Evolutionary conservation across 2,888 invertebrate genomes (phyloP).

Genomic region (Aquatica leii): DNA sequence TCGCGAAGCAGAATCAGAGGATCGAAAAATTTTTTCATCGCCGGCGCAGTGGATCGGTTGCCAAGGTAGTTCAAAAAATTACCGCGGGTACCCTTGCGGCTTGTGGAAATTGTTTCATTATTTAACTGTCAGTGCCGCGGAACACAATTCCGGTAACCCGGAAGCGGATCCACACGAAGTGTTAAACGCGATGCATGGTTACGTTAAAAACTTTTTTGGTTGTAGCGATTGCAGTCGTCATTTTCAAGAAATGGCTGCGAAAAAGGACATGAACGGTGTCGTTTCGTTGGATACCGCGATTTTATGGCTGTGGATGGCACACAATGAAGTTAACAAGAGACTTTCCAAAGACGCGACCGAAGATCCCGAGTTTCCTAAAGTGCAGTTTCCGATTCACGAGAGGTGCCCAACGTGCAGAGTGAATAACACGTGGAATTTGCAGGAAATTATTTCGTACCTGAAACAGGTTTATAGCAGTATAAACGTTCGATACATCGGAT

Average conservation of each 20-base stretch:
- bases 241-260: constrained; percentile 85
- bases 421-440: constrained; percentile 67
- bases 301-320: constrained; percentile 93
- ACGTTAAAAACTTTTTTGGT: constrained; percentile 91
- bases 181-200: constrained; percentile 84
- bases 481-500: constrained; percentile 62
- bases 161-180: constrained; percentile 72
- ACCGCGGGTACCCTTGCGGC: constrained; percentile 92
- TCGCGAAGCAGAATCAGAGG: constrained; percentile 61
- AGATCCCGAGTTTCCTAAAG: constrained; percentile 89
- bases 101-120: constrained; percentile 96
- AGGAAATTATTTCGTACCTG: constrained; percentile 71
- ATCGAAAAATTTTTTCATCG: constrained; percentile 66
- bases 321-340: constrained; percentile 91
- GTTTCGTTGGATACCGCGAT: constrained; percentile 77
- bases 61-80: constrained; percentile 75
- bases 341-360: constrained; percentile 87
- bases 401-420: constrained; percentile 75
- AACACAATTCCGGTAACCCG: constrained; percentile 47
- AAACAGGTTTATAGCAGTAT: constrained; percentile 63
- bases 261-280: constrained; percentile 74
- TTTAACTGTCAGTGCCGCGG: constrained; percentile 80
- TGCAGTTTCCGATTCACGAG: constrained; percentile 80
- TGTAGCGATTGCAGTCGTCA: constrained; percentile 91
- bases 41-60: constrained; percentile 80